Evolutionary conservation across 1,140 invertebrate genomes (phyloP).

Genomic region (Notospermus geniculatus): DNA sequence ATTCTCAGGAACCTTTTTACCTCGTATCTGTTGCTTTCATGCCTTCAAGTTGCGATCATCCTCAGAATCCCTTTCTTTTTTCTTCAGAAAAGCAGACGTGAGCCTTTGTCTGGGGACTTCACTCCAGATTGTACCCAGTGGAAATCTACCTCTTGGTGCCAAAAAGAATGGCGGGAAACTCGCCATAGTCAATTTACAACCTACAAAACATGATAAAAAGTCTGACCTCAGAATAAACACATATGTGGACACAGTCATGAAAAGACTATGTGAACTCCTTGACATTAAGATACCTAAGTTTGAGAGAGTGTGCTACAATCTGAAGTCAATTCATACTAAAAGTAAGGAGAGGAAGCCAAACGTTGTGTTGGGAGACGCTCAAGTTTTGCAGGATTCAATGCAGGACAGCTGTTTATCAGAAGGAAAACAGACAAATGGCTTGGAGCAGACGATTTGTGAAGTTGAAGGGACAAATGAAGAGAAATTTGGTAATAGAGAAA

Average conservation of each 20-base stretch:
- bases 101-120: constrained; percentile 94
- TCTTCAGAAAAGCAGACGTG: constrained; percentile 81
- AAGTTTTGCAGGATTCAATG: too few species aligned
- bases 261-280: constrained; percentile 60
- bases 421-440: constrained; percentile 4
- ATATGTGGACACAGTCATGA: constrained; percentile 85
- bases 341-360: too few species aligned
- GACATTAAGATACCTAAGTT: constrained; percentile 37
- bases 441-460: not conserved
- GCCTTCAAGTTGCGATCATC: too few species aligned
- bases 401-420: too few species aligned
- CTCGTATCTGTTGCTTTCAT: too few species aligned
- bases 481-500: not conserved
- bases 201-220: constrained; percentile 94
- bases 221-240: constrained; percentile 84
- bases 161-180: constrained; percentile 86
- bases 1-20: too few species aligned
- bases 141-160: constrained; percentile 84
- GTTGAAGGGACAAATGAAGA: not conserved
- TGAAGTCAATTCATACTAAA: constrained; percentile 36
- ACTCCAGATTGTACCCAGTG: constrained; percentile 95
- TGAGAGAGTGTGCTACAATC: constrained; percentile 22
- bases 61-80: constrained; percentile 24
- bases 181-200: constrained; percentile 94
- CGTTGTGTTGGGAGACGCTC: too few species aligned